Base-by-base conservation (phyloP, 2,888 invertebrate genomes). In the Tribolium freemani region DNA sequence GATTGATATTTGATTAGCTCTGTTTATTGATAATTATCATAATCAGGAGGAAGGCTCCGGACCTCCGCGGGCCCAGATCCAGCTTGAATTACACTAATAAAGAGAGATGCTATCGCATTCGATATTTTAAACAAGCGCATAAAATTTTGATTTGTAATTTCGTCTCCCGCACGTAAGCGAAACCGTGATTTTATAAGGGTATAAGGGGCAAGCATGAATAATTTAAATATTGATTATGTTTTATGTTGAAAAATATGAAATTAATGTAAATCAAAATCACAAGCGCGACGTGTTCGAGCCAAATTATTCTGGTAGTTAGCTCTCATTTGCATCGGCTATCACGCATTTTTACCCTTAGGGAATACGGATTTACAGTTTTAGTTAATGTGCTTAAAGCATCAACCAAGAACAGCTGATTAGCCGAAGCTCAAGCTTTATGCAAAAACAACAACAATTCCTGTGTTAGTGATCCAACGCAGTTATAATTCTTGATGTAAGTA, bases 251-350 rank as follows among this genome's bases (percentile, higher is more conserved):
- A 86, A 86, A 86, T 86, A 86, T 84, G 85, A 84, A 86, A 85
- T 86, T 86, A 86, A 86, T 86, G 86, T 86, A 86, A 86, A 86
- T 86, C 86, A 84, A 84, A 86, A 86, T 86, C 86, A 86, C 83
- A 84, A 85, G 86, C 86, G 86, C 86, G 84, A 86, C 86, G 85
- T 86, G 86, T 86, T 85, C 84, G 77, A 81, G 83, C 85, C 83
- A 85, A 86, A 86, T 86, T 86, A 86, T 85, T 85, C 85, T 83
- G 84, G 85, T 86, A 84, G 85, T 85, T 85, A 84, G 81, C 77
- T 80, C 83, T 78, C 83, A 86, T 86, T 86, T 86, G 86, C 86
- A 86, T 86, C 85, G 77, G 78, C 78, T 76, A 83, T 82, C 86
- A 86, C 86, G 86, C 85, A 81, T 81, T 82, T 77, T 78, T 75